Conservation (phyloP, 2,113 vertebrate genomes). For the Panthera leo region DNA sequence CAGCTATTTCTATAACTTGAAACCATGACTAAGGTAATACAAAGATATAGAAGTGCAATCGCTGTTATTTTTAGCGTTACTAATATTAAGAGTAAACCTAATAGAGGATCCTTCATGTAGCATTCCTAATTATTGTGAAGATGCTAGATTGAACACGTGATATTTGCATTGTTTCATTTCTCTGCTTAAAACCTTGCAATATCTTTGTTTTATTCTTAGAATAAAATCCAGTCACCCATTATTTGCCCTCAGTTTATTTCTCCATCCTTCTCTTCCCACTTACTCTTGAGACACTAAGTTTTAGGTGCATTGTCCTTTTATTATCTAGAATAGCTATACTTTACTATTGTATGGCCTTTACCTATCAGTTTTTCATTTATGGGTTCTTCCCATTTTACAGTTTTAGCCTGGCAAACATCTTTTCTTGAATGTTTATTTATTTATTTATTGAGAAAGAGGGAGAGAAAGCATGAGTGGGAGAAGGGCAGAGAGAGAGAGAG, state of each 20-base stretch:
- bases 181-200: neutral
- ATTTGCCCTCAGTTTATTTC: neutral
- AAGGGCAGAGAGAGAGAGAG: too few species aligned
- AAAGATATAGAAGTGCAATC: neutral
- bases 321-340: neutral
- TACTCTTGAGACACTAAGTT: neutral
- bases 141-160: neutral
- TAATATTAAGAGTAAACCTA: neutral
- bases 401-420: neutral
- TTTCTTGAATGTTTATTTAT: neutral
- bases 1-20: conserved; percentile 2
- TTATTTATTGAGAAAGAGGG: too few species aligned
- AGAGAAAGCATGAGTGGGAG: too few species aligned
- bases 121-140: neutral
- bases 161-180: neutral
- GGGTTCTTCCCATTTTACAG: neutral
- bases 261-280: neutral
- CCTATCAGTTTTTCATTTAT: neutral
- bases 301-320: neutral
- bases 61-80: conserved; percentile 1
- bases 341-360: neutral
- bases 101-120: neutral
- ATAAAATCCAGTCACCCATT: conserved; percentile 36
- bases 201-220: neutral
- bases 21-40: neutral